phyloP scores from a whole-genome alignment of 2,113 vertebrate species.

The Morone chrysops region DNA sequence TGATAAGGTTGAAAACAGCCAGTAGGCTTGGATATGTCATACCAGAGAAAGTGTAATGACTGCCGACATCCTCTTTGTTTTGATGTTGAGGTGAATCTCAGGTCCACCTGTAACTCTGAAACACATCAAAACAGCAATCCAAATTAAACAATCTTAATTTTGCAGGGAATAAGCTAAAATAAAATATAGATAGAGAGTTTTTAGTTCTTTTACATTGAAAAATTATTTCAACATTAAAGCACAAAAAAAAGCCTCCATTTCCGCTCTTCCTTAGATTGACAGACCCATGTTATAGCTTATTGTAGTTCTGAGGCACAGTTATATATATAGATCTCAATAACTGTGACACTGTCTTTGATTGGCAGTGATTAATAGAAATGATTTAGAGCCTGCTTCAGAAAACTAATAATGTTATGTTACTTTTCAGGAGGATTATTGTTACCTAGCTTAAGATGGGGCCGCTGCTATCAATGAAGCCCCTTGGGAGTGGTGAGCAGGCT shows the following conservation, averaged over 20 bases:
- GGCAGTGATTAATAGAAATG: conserved; percentile 49
- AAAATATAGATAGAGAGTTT: too few relatives aligned
- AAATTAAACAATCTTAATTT: neutral
- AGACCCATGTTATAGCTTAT: conserved; percentile 4
- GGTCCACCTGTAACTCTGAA: neutral
- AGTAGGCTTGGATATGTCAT: conserved; percentile 20
- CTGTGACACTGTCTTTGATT: conserved; percentile 43
- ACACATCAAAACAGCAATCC: neutral
- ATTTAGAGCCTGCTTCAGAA: conserved; percentile 58
- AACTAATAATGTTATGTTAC: conserved; percentile 63
- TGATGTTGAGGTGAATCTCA: conserved; percentile 10
- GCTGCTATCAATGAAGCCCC: conserved; percentile 20
- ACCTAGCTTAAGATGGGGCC: neutral
- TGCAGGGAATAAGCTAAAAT: neutral
- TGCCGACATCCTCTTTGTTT: neutral
- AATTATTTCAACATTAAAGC: neutral
- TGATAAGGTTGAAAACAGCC: conserved; percentile 15
- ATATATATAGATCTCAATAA: conserved; percentile 44
- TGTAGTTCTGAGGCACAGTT: neutral
- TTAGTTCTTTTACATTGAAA: neutral
- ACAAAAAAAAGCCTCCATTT: neutral
- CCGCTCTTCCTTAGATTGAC: neutral
- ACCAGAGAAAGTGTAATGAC: conserved; percentile 10
- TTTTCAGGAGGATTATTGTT: conserved; percentile 34
- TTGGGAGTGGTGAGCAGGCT: neutral